phyloP scores from a whole-genome alignment of 2,113 vertebrate genomes.

The Chaenocephalus aceratus region DNA sequence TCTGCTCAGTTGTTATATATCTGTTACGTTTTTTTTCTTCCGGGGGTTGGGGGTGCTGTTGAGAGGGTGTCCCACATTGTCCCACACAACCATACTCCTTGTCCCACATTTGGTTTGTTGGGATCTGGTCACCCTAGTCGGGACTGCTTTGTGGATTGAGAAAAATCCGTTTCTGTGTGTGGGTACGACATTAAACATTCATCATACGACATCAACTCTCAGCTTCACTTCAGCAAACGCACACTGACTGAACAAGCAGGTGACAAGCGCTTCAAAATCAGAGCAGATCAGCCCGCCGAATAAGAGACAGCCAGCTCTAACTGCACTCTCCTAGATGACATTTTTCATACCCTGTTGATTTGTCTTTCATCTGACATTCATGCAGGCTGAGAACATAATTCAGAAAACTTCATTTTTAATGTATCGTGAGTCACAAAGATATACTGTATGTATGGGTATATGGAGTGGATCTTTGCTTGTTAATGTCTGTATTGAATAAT shows the following conservation, averaged over 20 bases:
- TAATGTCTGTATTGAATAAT: slow-evolving; percentile 4
- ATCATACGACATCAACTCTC: background rate
- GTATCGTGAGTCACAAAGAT: no score
- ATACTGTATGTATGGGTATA: no score
- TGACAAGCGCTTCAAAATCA: slow-evolving; percentile 1
- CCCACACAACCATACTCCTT: no score
- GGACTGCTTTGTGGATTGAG: slow-evolving; percentile 4
- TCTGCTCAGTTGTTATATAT: no score
- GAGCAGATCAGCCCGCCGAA: background rate
- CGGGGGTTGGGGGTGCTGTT: no score
- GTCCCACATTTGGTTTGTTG: no score
- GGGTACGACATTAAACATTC: slow-evolving; percentile 24
- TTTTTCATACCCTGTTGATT: slow-evolving; percentile 13
- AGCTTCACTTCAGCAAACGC: background rate
- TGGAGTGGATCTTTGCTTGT: background rate
- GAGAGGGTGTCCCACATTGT: no score
- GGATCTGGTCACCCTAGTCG: no score
- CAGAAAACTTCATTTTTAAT: background rate
- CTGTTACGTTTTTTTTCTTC: no score
- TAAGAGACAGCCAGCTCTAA: slow-evolving; percentile 6
- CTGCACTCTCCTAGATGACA: slow-evolving; percentile 10
- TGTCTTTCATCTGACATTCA: slow-evolving; percentile 23
- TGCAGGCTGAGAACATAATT: background rate
- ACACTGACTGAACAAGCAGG: slow-evolving; percentile 4
- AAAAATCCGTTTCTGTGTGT: background rate